Evolutionary conservation across 2,113 vertebrate genomes (phyloP), one percentile per base, ranked within the genome.

Genomic region (Psittacus erithacus): DNA sequence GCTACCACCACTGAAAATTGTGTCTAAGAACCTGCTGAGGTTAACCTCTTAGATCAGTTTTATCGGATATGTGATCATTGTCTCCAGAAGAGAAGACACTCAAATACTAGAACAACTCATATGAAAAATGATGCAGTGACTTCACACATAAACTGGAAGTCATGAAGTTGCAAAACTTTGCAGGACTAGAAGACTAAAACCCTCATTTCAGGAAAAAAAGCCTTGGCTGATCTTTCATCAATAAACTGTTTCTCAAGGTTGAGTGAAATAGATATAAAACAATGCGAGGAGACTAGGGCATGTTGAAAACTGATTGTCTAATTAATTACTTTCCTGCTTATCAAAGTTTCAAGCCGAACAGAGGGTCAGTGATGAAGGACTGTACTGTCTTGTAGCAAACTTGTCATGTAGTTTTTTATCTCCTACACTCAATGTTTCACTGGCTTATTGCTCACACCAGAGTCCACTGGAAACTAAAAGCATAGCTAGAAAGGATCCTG

Each of bases 281-380:
- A 85, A 82, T 24, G 53, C 52, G 70, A 78, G 49, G 60, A 13
- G 10, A 82, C 79, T 31, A 52, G 73, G 65, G 47, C 63, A 77
- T 3, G 57, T 90, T 92, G 93, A 88, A 88, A 90, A 75, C 83
- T 80, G 93, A 93, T 95, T 95, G 95, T 78, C 95, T 60, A 59
- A 92, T 95, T 95, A 95, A 95, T 96, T 96, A 86, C 83, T 91
- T 90, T 71, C 57, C 88, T 80, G 74, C 63, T 95, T 94, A 92
- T 29, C 77, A 84, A 88, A 70, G 86, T 71, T 93, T 78, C 91
- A 88, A 73, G 84, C 73, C 47, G 73, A 73, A 70, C 67, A 65
- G 82, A 92, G 82, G 92, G 91, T 86, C 82, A 79, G 67, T 11
- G 76, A 93, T 73, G 94, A 91, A 73, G 86, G 82, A 92, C 84